phyloP scores from a whole-genome alignment of 2,888 invertebrate genomes.

The Parthenolecanium corni region DNA sequence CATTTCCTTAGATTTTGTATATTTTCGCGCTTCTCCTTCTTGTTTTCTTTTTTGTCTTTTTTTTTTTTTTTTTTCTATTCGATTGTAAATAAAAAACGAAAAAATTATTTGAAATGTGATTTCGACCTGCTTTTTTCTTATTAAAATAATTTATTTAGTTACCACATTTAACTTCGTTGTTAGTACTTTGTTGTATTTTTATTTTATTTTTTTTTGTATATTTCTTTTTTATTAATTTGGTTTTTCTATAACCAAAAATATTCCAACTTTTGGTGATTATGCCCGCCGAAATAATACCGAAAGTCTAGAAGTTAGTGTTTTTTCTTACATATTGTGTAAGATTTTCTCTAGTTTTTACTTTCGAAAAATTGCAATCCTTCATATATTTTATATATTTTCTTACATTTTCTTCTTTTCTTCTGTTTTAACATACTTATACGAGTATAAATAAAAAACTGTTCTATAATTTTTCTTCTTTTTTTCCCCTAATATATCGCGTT shows the following conservation, averaged over 20 bases:
- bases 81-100: slow-evolving; percentile 13
- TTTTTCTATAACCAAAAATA: neutral
- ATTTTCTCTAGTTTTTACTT: neutral
- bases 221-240: neutral
- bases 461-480: neutral
- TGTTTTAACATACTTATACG: too few relatives aligned
- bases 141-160: slow-evolving; percentile 23
- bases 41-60: neutral
- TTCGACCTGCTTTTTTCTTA: neutral
- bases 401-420: neutral
- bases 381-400: neutral
- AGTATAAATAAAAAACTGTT: neutral
- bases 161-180: slow-evolving; percentile 25
- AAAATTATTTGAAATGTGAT: slow-evolving; percentile 14
- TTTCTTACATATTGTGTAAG: neutral
- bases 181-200: slow-evolving; percentile 1
- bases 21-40: neutral
- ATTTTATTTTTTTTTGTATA: neutral
- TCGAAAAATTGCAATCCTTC: neutral
- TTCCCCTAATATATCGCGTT: neutral
- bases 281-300: neutral
- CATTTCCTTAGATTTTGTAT: neutral
- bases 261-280: neutral
- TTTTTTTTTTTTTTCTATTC: neutral
- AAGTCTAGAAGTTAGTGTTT: neutral